Percentiles rank a stretch among this genome's conserved stretches.
These are phyloP conservation scores for Pandemis heparana DNA, from an alignment of 2,888 invertebrate species.

Conservation along the genomic window DNA sequence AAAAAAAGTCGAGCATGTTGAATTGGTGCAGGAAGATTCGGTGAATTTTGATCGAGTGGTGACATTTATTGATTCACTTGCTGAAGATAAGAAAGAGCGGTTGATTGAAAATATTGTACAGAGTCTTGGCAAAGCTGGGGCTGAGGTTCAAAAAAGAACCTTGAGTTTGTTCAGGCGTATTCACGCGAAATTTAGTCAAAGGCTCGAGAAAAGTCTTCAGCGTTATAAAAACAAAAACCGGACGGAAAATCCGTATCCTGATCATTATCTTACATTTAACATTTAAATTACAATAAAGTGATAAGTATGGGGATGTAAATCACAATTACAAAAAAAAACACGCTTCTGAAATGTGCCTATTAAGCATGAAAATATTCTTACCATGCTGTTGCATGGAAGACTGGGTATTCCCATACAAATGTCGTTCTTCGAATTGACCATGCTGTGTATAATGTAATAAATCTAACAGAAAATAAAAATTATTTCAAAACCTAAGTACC, in stretches of 20 bases:
- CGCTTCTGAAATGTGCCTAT: no score
- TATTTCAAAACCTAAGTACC: no score
- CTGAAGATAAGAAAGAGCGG: conserved; percentile 88
- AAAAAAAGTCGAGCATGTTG: conserved; percentile 76
- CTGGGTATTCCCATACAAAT: no score
- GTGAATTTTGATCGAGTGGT: conserved; percentile 94
- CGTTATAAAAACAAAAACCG: conserved; percentile 30
- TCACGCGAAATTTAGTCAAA: conserved; percentile 90
- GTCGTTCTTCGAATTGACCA: no score
- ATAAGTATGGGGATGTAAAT: no score
- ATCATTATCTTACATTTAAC: background rate
- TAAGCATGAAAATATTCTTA: no score
- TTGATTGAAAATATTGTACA: conserved; percentile 91
- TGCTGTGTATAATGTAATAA: no score
- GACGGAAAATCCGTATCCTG: background rate
- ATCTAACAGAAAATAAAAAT: no score
- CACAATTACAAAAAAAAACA: no score
- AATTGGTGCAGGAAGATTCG: conserved; percentile 88
- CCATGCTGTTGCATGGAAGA: no score
- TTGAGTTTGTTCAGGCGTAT: conserved; percentile 92
- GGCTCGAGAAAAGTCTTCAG: conserved; percentile 54
- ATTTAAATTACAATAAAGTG: no score
- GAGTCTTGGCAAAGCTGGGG: conserved; percentile 88
- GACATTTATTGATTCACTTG: conserved; percentile 90
- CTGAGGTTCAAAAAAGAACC: conserved; percentile 78